phyloP scores from a whole-genome alignment of 2,888 invertebrate species.

The Caenorhabditis sp. region DNA sequence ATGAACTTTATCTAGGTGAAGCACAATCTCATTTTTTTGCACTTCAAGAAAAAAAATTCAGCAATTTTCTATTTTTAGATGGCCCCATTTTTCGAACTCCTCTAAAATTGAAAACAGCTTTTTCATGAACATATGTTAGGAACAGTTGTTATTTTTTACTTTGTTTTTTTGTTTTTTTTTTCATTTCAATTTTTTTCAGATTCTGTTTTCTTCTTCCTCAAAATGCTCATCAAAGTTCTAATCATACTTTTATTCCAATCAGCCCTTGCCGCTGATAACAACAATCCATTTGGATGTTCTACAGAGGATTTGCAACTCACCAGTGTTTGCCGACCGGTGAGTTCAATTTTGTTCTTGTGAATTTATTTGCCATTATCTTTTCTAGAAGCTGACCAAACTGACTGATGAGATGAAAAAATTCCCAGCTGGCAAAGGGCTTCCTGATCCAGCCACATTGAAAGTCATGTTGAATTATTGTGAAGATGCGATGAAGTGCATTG shows the following conservation, averaged over 20 bases:
- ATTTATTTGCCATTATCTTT: not conserved
- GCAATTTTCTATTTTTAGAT: no score
- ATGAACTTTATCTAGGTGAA: no score
- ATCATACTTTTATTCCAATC: not conserved
- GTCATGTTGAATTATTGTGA: not conserved
- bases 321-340: not conserved
- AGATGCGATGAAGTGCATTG: conserved; percentile 1
- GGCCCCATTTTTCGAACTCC: no score
- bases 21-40: no score
- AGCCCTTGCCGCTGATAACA: not conserved
- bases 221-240: not conserved
- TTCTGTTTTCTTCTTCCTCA: not conserved
- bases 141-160: no score
- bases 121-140: no score
- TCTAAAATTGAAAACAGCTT: no score
- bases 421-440: not conserved
- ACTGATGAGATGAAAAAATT: conserved; percentile 4
- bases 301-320: not conserved
- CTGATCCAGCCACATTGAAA: not conserved
- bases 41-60: no score
- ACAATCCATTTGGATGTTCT: conserved; percentile 2
- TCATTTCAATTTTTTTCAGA: not conserved
- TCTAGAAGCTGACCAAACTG: not conserved
- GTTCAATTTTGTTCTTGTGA: not conserved
- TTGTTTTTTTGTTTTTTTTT: no score